Percentiles rank a stretch among this genome's conserved stretches.
Evolutionary conservation across 2,797 vertebrate species (phyloP).

Genomic region (Micrastur ruficollis): DNA sequence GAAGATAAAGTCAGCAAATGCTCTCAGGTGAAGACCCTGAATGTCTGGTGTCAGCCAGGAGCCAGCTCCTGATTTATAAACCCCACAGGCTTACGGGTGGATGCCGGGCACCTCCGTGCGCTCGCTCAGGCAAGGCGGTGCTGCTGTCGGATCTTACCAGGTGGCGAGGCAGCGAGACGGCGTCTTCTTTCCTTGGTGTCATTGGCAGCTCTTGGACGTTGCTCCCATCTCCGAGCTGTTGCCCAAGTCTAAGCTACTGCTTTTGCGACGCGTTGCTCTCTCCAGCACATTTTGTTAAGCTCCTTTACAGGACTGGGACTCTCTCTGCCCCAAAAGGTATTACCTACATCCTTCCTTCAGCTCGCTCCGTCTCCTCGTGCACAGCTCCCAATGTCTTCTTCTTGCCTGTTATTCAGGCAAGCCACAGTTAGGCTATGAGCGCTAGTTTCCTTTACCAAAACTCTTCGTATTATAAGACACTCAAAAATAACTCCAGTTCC

Average conservation of each 20-base stretch:
- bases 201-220: neutral
- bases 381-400: neutral
- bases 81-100: neutral
- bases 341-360: neutral
- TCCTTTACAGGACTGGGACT: neutral
- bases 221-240: neutral
- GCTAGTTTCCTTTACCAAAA: neutral
- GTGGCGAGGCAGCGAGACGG: rapidly evolving
- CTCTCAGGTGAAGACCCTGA: neutral
- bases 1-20: neutral
- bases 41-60: neutral
- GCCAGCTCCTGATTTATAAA: neutral
- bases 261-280: neutral
- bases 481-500: neutral
- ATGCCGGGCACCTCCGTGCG: neutral
- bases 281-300: neutral
- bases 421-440: neutral
- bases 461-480: neutral
- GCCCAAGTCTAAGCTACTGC: neutral
- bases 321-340: neutral
- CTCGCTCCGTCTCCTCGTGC: neutral
- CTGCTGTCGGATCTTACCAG: neutral
- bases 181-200: neutral
- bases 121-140: neutral
- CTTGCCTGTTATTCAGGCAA: neutral